Base-by-base conservation (phyloP, 2,113 vertebrate species). In the Nansenia antarctica region DNA sequence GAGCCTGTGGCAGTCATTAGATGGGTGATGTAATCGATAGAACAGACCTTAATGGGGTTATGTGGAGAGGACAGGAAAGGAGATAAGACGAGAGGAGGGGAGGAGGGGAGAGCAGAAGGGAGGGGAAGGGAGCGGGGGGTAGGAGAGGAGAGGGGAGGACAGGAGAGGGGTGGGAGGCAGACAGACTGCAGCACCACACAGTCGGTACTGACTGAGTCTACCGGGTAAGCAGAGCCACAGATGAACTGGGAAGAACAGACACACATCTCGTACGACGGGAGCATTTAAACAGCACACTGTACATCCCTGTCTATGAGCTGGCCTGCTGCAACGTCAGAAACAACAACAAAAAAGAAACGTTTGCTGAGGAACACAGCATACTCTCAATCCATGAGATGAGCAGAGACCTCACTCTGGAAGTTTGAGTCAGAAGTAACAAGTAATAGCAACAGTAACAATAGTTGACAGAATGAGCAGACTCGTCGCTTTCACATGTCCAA, bases 81-180 rank as follows among this genome's bases (percentile, higher is more conserved):
- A 39, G 22, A 62, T 34, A 52, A n/a, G 62, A 30, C 30, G 9
- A 14, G 57, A 64, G 34, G 52, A 69, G 29, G 58, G 9, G 24
- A 64, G 32, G 57, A 24, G 42, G 37, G 65, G 68, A 62, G 34
- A 27, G 1, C 49, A 24, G 15, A 15, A 47, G 45, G 62, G 32
- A 22, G 35, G 62, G 47, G 34, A 49, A 29, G 30, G 35, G n/a
- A 12, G 24, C 12, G 11, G 64, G 34, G 24, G 47, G 20, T 20
- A 49, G 45, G 57, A 3, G 18, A 30, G 31, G 27, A 58, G 29
- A 61, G 37, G 12, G 30, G 2, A 24, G 18, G 8, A 18, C 9
- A 55, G 30, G 34, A 54, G 27, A n/a, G 11, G 37, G 9, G 12
- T 37, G 14, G 63, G 58, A 29, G 31, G 57, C n/a, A 49, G 45